Conservation (phyloP, 92 coral and sea anemone genomes). For the Heteractis magnifica region DNA sequence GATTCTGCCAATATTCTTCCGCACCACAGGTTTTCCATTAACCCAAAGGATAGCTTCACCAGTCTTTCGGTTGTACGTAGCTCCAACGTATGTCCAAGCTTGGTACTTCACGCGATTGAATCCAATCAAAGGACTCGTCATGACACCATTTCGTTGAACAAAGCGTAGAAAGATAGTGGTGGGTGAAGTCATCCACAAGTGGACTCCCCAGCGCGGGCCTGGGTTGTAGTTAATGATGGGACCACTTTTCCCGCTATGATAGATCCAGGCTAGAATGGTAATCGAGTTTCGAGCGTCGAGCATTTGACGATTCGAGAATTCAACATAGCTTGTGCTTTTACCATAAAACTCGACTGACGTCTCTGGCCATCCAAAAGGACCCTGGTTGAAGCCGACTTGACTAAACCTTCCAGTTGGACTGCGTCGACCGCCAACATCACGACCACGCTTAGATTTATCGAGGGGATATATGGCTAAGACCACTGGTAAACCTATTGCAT, state of each 20-base stretch:
- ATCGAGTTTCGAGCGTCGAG: constrained; percentile 63
- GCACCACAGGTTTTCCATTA: constrained; percentile 58
- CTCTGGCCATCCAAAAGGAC: constrained; percentile 71
- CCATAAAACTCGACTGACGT: constrained; percentile 59
- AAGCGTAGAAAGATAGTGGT: constrained; percentile 57
- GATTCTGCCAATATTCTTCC: constrained; percentile 56
- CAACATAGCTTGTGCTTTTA: constrained; percentile 60
- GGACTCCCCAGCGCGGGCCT: constrained; percentile 74
- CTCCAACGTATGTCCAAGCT: constrained; percentile 66
- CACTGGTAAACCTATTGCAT: constrained; percentile 46
- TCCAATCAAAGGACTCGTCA: constrained; percentile 54
- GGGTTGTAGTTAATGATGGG: constrained; percentile 73
- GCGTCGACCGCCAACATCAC: constrained; percentile 52
- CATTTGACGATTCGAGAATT: constrained; percentile 57
- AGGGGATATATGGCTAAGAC: constrained; percentile 67
- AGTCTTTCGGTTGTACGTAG: constrained; percentile 59
- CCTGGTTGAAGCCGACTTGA: constrained; percentile 43
- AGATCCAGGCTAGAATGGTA: constrained; percentile 73
- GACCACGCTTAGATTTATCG: constrained; percentile 47
- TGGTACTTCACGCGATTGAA: constrained; percentile 44
- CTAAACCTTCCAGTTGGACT: constrained; percentile 55
- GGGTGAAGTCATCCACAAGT: constrained; percentile 67
- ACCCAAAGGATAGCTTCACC: constrained; percentile 67
- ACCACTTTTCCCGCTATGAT: constrained; percentile 59
- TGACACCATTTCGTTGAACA: constrained; percentile 49